Base-by-base conservation (phyloP, 2,113 vertebrate genomes). In the Perccottus glenii region DNA sequence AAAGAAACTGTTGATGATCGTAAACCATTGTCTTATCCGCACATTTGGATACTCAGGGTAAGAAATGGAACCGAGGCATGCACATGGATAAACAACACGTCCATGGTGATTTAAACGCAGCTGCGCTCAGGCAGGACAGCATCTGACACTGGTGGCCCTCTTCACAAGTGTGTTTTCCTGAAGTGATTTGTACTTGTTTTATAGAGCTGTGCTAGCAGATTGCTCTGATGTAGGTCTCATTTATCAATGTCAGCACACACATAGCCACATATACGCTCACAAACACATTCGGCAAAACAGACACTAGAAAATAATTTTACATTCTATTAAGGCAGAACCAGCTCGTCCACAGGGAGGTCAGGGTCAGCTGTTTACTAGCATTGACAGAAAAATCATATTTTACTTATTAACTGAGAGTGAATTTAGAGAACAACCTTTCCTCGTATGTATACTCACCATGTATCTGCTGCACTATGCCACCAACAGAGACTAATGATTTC, bases 221-320 rank as follows among this genome's bases (percentile, higher is more conserved):
- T 88, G 86, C 73, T 75, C 59, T 69, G 59, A 82, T 83, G 85
- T 83, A 49, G 70, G 57, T 48, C 85, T 83, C 81, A 86, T 90
- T 85, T 72, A 78, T 90, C 88, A 87, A 32, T 82, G 85, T 87
- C 85, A 89, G 3, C 50, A 42, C 67, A 45, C 47, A 47, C 5
- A 36, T 9, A 43, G 42, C 46, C 69, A 43, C 9, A 15, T 60
- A 61, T 27, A 64, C 62, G 53, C 35, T 53, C 3, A 64, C 16
- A 56, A 36, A 60, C 53, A 63, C 12, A 49, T 60, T 32, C 35
- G 32, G 67, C 4, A 9, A 40, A 6, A 50, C 6, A 60, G 8
- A 48, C 42, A 58, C 56, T 10, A 43, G 27, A 11, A 27, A 27
- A 3, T 6, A 27, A 33, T 12, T 60, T 35, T 59, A 9, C 12